phyloP scores from a whole-genome alignment of 2,888 invertebrate species.

The Cremastinae sp. region DNA sequence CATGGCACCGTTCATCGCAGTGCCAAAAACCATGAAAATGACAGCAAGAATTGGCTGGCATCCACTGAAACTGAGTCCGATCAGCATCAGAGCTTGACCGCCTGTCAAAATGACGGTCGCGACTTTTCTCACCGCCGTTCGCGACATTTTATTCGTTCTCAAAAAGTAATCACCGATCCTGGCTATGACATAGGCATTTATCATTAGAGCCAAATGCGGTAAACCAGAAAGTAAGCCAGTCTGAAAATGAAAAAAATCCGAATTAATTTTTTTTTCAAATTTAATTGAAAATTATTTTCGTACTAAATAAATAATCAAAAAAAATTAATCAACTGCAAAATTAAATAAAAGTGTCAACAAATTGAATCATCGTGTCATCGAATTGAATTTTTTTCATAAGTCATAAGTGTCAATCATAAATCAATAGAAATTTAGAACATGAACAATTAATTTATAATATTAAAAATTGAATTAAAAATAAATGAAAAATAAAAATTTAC shows the following conservation, averaged over 20 bases:
- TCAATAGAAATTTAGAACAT: background rate
- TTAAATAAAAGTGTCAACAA: too few species aligned
- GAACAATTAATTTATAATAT: background rate
- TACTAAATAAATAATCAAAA: too few species aligned
- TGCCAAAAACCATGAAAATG: conserved; percentile 83
- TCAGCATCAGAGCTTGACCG: conserved; percentile 84
- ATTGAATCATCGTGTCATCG: too few species aligned
- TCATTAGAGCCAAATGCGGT: conserved; percentile 84
- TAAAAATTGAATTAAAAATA: background rate
- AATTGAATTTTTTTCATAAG: too few species aligned
- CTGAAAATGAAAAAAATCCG: conserved; percentile 77
- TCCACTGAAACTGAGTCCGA: conserved; percentile 84
- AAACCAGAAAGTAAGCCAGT: conserved; percentile 84
- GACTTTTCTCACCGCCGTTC: conserved; percentile 85
- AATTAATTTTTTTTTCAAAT: background rate
- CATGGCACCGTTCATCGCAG: conserved; percentile 85
- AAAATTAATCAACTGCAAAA: too few species aligned
- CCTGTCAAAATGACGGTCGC: conserved; percentile 83
- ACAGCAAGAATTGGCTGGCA: conserved; percentile 84
- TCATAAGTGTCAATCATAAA: too few species aligned
- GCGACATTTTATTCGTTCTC: conserved; percentile 82
- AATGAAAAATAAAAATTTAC: conserved; percentile 78
- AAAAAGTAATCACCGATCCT: conserved; percentile 83
- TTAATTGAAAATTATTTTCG: too few species aligned
- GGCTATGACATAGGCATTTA: conserved; percentile 83